phyloP scores from a whole-genome alignment of 2,797 vertebrate species.

The Sebastes cheni region DNA sequence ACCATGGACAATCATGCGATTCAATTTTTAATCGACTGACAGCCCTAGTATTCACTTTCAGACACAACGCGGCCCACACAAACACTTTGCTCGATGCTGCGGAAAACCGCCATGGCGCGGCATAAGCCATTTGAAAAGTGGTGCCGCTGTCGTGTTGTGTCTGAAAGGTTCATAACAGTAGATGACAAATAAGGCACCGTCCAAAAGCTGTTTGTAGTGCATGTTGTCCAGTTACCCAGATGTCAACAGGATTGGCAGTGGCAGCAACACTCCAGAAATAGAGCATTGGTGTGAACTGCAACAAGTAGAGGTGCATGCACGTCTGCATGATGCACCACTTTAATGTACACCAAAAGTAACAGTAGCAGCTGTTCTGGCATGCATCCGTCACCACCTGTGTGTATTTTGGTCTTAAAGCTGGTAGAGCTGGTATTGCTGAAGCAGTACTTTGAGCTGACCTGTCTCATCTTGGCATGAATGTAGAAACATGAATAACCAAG shows the following conservation, averaged over 20 bases:
- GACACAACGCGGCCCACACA: too few species aligned
- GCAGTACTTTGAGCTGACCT: conserved; percentile 83
- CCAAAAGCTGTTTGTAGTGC: background rate
- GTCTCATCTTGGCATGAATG: conserved; percentile 99
- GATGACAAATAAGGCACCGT: background rate
- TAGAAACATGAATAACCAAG: conserved; percentile 99
- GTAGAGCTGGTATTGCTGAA: background rate
- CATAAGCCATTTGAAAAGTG: background rate
- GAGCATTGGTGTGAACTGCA: background rate
- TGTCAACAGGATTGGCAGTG: background rate
- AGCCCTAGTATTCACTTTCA: too few species aligned
- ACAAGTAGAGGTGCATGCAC: background rate
- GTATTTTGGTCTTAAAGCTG: conserved; percentile 13
- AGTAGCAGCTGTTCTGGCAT: background rate
- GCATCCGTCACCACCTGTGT: background rate
- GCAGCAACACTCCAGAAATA: background rate
- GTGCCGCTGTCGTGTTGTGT: too few species aligned
- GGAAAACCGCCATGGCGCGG: background rate
- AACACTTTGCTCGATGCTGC: background rate
- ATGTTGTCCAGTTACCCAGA: background rate
- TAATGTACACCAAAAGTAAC: background rate
- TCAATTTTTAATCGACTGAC: background rate
- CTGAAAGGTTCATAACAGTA: background rate
- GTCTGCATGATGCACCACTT: background rate
- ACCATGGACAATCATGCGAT: background rate